Conservation (phyloP, 1,140 invertebrate genomes). For the Monomorium pharaonis region DNA sequence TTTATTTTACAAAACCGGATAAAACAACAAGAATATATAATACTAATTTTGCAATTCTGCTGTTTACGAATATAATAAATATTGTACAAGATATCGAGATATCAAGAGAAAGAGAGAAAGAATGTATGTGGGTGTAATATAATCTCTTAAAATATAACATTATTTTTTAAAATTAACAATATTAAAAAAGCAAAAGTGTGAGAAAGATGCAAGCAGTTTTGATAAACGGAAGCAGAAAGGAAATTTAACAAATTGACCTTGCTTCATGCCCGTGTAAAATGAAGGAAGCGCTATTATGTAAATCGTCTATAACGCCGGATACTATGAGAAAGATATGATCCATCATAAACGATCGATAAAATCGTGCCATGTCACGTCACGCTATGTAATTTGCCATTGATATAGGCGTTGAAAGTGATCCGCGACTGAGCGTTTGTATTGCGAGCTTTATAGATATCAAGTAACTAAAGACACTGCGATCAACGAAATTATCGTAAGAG, state of each 20-base stretch:
- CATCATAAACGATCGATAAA: constrained; percentile 59
- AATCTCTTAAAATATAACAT: background rate
- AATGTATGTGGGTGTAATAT: no score
- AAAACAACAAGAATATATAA: background rate
- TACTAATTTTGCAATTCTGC: background rate
- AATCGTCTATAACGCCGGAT: constrained; percentile 29
- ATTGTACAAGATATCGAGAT: background rate
- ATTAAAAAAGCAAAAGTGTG: background rate
- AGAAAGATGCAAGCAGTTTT: constrained; percentile 3
- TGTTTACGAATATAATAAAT: background rate
- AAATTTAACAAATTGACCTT: constrained; percentile 29
- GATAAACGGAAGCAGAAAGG: constrained; percentile 16
- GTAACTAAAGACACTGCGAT: constrained; percentile 74
- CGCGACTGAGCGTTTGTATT: constrained; percentile 27
- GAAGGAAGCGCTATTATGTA: constrained; percentile 60
- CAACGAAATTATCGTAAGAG: constrained; percentile 50
- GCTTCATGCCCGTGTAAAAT: constrained; percentile 59
- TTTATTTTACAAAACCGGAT: no score
- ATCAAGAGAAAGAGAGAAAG: no score
- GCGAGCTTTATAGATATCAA: constrained; percentile 41
- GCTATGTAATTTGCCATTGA: constrained; percentile 14
- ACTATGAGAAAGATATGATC: constrained; percentile 58
- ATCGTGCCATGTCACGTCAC: constrained; percentile 33
- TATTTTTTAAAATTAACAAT: background rate
- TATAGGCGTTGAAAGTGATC: constrained; percentile 46